Evolutionary conservation across 37 sponge, comb jelly and placozoan genomes (phyloP), one percentile per base, ranked within the genome.

Genomic region (Dysidea cf. avara): DNA sequence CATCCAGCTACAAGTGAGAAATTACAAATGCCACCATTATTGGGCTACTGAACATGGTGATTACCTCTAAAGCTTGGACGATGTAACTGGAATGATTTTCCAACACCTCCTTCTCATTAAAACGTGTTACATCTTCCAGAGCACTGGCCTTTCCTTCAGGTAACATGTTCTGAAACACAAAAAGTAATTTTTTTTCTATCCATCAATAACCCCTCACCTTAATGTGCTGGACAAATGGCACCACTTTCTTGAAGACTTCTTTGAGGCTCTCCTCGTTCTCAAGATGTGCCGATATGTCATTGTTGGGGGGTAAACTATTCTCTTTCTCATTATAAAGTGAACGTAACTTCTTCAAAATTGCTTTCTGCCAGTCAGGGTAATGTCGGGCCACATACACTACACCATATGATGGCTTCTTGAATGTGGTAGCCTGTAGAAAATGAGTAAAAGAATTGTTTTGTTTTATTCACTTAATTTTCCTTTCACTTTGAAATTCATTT

Each of bases 191-290:
- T 21, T 22, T 30, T 6, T 5, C 3, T 21, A 68, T 25, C 4
- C 4, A 26, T n/a, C 3, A 31, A 32, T 63, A 46, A 26, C 37
- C 69, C 48, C 33, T 64, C 66, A 81, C 95, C 83, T 99, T 99
- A 1, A 89, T 57, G 31, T 67, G 30, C 61, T 92, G 93, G 37
- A 93, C 99, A 77, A 99, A 99, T 22, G 93, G 96, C 99, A 99
- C 95, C 47, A 91, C 77, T 58, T 94, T 92, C 86, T 99, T 99
- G 87, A 91, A 88, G 72, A 82, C 51, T 7, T 67, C 53, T 69
- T 91, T 91, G 31, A 97, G 61, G 16, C 66, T 56, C 9, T 77
- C 73, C 12, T 64, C 68, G 13, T 26, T 59, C 51, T 78, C 89
- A 36, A 96, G 75, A 17, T 72, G 56, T 24, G 68, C 63, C 13